A percentile compares a stretch with the other conserved stretches of the same genome.
phyloP scores from a whole-genome alignment of 2,797 vertebrate genomes.

The Carapus acus region DNA sequence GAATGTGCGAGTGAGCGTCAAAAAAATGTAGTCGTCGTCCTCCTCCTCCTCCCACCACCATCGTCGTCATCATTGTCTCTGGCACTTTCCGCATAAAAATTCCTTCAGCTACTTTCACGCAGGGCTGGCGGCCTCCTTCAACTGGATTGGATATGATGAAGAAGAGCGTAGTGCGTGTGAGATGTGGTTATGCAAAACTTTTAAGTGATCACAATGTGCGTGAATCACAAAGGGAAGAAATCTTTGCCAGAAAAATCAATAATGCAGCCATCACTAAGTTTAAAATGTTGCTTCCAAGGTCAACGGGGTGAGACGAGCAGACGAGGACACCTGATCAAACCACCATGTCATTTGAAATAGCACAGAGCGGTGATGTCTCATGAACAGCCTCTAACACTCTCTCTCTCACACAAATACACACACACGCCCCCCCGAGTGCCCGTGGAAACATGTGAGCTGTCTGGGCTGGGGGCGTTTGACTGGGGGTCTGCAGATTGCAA shows the following conservation, averaged over 20 bases:
- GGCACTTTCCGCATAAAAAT: conserved; percentile 33
- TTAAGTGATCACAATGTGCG: too few species aligned
- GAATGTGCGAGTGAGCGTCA: conserved; percentile 59
- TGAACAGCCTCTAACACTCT: too few species aligned
- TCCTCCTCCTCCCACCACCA: conserved; percentile 31
- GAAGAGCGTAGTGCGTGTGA: not conserved
- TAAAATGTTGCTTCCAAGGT: too few species aligned
- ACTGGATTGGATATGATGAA: conserved; percentile 16
- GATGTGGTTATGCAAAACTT: not conserved
- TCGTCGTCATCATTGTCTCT: conserved; percentile 38
- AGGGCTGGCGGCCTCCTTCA: conserved; percentile 28
- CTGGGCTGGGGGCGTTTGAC: conserved; percentile 30
- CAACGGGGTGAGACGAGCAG: too few species aligned
- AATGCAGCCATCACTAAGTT: too few species aligned
- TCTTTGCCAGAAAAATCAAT: too few species aligned
- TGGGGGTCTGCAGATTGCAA: conserved; percentile 40
- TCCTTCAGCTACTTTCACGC: conserved; percentile 15
- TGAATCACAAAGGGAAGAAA: too few species aligned
- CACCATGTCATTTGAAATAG: conserved; percentile 11
- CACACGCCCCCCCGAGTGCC: not conserved
- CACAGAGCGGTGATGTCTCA: too few species aligned
- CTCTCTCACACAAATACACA: too few species aligned
- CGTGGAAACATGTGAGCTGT: conserved; percentile 18
- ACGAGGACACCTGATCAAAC: too few species aligned
- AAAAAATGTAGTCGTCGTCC: conserved; percentile 49